Conservation (phyloP, 2,888 invertebrate species). For the Ophioninae sp. region DNA sequence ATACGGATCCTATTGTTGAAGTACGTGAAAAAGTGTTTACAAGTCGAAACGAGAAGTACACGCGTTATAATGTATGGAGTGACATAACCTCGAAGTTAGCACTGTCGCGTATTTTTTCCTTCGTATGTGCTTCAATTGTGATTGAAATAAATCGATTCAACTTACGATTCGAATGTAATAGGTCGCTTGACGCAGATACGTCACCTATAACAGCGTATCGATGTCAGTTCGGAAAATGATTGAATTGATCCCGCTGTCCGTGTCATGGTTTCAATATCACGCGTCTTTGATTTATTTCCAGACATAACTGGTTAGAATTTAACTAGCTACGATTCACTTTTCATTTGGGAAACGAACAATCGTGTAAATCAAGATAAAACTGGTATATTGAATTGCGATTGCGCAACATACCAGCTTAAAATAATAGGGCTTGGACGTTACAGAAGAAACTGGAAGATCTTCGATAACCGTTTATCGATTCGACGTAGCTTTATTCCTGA, state of each 20-base stretch:
- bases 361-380: slow-evolving; percentile 9
- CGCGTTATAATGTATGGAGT: background rate
- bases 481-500: background rate
- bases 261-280: slow-evolving; percentile 61
- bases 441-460: background rate
- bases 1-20: background rate
- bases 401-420: background rate
- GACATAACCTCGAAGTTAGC: background rate
- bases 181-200: background rate
- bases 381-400: slow-evolving; percentile 18
- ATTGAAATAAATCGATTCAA: background rate
- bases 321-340: slow-evolving; percentile 66
- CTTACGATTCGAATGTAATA: background rate
- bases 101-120: background rate
- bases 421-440: background rate
- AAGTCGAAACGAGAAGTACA: background rate
- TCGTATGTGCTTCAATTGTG: background rate
- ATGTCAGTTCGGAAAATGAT: background rate
- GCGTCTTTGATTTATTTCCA: slow-evolving; percentile 67
- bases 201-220: background rate
- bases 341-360: slow-evolving; percentile 19
- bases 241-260: slow-evolving; percentile 17
- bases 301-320: slow-evolving; percentile 65
- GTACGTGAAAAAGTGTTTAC: background rate
- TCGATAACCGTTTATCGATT: background rate